These are phyloP conservation scores for Enteromius anoplus DNA, from an alignment of 2,797 vertebrate genomes.

Conservation along the genomic window DNA sequence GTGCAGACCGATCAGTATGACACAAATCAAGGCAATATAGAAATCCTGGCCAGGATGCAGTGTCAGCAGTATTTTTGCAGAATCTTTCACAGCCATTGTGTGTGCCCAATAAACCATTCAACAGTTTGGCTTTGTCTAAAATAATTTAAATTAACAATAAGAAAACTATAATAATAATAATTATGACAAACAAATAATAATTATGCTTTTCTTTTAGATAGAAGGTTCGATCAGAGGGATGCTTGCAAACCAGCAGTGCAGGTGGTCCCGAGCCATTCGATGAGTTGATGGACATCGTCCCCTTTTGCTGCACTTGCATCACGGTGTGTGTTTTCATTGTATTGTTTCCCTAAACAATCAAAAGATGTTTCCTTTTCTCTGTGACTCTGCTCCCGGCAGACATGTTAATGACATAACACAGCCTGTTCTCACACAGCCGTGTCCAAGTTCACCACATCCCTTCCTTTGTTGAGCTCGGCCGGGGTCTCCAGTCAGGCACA, in stretches of 20 bases:
- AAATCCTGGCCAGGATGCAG: too few species aligned
- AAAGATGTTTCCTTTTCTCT: conserved; percentile 59
- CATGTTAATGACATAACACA: conserved; percentile 63
- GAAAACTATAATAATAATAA: not conserved
- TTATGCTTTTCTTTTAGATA: not conserved
- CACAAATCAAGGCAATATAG: too few species aligned
- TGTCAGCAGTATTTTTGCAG: not conserved
- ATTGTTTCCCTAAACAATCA: conserved; percentile 71
- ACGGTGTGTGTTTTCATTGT: conserved; percentile 30
- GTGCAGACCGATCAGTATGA: too few species aligned
- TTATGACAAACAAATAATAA: not conserved
- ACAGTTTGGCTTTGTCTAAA: not conserved
- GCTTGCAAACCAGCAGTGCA: not conserved
- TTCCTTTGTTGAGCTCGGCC: conserved; percentile 55
- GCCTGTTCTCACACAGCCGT: conserved; percentile 59
- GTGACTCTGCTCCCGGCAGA: conserved; percentile 60
- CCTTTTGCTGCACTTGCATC: conserved; percentile 67
- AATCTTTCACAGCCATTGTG: not conserved
- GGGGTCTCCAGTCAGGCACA: conserved; percentile 45
- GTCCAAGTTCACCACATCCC: conserved; percentile 55
- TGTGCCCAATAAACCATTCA: not conserved
- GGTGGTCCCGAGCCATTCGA: conserved; percentile 60
- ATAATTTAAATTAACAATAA: not conserved
- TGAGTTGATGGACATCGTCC: conserved; percentile 73
- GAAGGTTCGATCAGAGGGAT: not conserved